Base-by-base conservation (phyloP, 1,140 invertebrate species). In the Aphaenogaster ashmeadi region DNA sequence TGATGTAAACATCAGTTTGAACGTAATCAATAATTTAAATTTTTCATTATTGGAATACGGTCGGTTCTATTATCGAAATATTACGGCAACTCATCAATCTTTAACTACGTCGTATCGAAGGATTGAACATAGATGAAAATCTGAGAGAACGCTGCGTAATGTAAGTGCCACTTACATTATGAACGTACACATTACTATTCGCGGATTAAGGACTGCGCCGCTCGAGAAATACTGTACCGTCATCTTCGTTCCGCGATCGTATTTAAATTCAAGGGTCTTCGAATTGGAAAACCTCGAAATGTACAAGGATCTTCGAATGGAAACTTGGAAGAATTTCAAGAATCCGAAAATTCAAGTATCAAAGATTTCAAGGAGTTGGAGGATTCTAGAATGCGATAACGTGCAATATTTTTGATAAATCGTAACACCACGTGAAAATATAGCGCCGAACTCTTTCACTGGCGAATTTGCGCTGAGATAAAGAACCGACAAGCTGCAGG, bases 91-190 rank as follows among this genome's bases (percentile, higher is more conserved):
- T 56, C 41, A 58, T 74, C 27, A 60, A 74, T 83, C 41, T 71
- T 36, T 74, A 47, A 36, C 44, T 41, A 36, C 27, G 41, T 60
- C 7, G 13, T 72, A 9, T 38, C 8, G 27, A 74, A 21, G 38
- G 36, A 71, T 81, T 8, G 47, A 11, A 44, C 44, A 18, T 13
- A 44, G 18, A 83, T 21, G 21, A 21, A 33, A 74, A 74, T 74
- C 27, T 27, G 18, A 21, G 38, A 74, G 67, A 27, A 56, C 21
- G 47, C 41, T 58, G 54, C 27, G 38, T 54, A 80, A 83, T 58
- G 69, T 60, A 47, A 80, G 62, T 41, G 64, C 27, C 18, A 74
- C 41, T 58, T 60, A 44, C 18, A 72, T 60, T 74, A 60, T 60
- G 54, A 74, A 60, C 8, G 54, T 69, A 67, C 47, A 44, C 27